Base-by-base conservation (phyloP, 2,113 vertebrate genomes). In the Ciconia boyciana region DNA sequence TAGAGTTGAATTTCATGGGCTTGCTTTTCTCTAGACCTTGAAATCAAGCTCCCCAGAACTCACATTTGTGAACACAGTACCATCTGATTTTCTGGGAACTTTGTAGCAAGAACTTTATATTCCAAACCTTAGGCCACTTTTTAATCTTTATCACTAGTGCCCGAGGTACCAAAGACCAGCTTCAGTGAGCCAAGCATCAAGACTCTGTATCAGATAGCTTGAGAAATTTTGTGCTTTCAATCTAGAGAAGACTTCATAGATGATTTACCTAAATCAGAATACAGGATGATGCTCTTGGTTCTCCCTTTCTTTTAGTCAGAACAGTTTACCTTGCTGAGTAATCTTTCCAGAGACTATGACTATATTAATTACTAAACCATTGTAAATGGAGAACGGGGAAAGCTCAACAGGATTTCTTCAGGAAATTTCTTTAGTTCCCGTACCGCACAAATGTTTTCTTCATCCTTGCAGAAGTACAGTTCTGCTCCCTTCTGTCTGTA, bases 21-120 rank as follows among this genome's bases (percentile, higher is more conserved):
- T 75, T 70, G 4, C 13, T 60, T 83, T 36, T 54, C 64, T 61
- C 20, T 46, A 52, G 57, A 28, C 39, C 39, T 39, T 39, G 39
- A 39, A 39, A 39, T 39, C 39, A 39, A 39, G 25, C 7, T 82
- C 6, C 14, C 22, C 16, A 79, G 55, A 75, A 29, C 7, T 83
- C 17, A 16, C 0, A 0, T 43, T 34, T 34, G 2, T 55, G 29
- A 52, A 43, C 17, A 31, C 10, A 14, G 13, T 71, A 36, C 9
- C 7, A 17, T 64, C 44, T 86, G 22, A 61, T 83, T 69, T 89
- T 75, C 1, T 16, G 24, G 34, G 26, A 52, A 17, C 26, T 86
- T 58, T 39, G 15, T 79, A 70, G 41, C 13, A 52, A 91, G 61
- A 70, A 31, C 26, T 65, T 89, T 16, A 14, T 55, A 36, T 66